Base-by-base conservation (phyloP, 2,888 invertebrate species). In the Aricia artaxerxes region DNA sequence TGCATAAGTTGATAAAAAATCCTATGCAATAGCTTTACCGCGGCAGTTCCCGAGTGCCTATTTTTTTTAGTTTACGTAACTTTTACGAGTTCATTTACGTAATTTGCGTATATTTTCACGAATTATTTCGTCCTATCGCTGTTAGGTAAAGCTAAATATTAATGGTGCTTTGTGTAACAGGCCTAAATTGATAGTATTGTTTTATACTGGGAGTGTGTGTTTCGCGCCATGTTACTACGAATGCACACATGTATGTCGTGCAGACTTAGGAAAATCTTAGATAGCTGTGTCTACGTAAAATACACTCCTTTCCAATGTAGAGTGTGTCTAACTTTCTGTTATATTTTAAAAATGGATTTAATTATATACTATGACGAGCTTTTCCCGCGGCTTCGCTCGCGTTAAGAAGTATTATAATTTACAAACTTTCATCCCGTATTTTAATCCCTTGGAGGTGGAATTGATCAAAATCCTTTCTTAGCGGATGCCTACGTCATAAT, bases 141-240 rank as follows among this genome's bases (percentile, higher is more conserved):
- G 35, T 57, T 76, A 76, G 57, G 49, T 76, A 76, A 76, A 6
- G 76, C 76, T 76, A 76, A 76, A 76, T 76, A 53, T 76, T 53
- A 57, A 76, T 76, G 57, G 76, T 31, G 53, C 76, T 53, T 76
- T 91, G 87, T 82, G 82, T 79, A 78, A 77, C 85, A 13, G 76
- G 81, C 84, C 84, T 81, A 83, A 86, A 79, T 82, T 79, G 82
- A 83, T 85, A 85, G 91, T 92, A 93, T 93, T 93, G 93, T 93
- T 92, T 89, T 87, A 87, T 86, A 84, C 88, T 88, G 90, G 88
- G 88, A 16, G 13, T 88, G 89, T 90, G 90, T 89, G 88, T 88
- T 89, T 88, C 88, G 88, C 88, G 88, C 88, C 86, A 86, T 89
- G 88, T 88, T 87, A 87, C 88, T 86, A 88, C 86, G 86, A 87